Percentiles rank a stretch among this genome's conserved stretches.
These are phyloP conservation scores for Electrophaes corylata DNA, from an alignment of 2,888 invertebrate species.

Conservation along the genomic window DNA sequence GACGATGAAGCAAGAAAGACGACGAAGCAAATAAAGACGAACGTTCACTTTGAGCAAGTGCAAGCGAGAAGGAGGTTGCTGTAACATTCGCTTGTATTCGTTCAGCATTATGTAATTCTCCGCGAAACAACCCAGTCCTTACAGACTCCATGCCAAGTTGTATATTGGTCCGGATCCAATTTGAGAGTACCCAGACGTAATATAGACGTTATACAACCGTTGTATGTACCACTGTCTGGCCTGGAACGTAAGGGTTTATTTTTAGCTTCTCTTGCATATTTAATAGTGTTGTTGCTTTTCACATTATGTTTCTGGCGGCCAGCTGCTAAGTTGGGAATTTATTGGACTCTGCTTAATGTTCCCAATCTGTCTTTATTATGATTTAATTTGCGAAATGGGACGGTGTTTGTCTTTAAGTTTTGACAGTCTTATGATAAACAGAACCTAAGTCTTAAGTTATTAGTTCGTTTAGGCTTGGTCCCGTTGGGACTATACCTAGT, in stretches of 20 bases:
- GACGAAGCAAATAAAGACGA: not conserved
- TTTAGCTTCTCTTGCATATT: slow-evolving; percentile 28
- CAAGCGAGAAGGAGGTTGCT: not conserved
- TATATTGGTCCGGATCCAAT: slow-evolving; percentile 32
- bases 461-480: too few species aligned
- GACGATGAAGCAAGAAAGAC: too few species aligned
- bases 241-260: slow-evolving; percentile 16
- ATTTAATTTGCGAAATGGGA: not conserved
- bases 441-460: too few species aligned
- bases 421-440: not conserved
- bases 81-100: not conserved
- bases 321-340: slow-evolving; percentile 9
- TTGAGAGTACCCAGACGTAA: slow-evolving; percentile 10
- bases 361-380: slow-evolving; percentile 1
- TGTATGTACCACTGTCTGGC: slow-evolving; percentile 23
- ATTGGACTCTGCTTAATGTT: not conserved
- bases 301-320: not conserved
- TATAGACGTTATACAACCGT: slow-evolving; percentile 12
- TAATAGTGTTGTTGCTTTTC: slow-evolving; percentile 10
- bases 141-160: slow-evolving; percentile 16
- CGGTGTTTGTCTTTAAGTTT: not conserved
- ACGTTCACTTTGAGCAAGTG: not conserved
- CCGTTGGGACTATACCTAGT: too few species aligned
- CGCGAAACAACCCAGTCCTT: slow-evolving; percentile 16
- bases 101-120: not conserved